Evolutionary conservation across 2,888 invertebrate species (phyloP), one percentile per base, ranked within the genome.

Genomic region (Troides oblongomaculatus): DNA sequence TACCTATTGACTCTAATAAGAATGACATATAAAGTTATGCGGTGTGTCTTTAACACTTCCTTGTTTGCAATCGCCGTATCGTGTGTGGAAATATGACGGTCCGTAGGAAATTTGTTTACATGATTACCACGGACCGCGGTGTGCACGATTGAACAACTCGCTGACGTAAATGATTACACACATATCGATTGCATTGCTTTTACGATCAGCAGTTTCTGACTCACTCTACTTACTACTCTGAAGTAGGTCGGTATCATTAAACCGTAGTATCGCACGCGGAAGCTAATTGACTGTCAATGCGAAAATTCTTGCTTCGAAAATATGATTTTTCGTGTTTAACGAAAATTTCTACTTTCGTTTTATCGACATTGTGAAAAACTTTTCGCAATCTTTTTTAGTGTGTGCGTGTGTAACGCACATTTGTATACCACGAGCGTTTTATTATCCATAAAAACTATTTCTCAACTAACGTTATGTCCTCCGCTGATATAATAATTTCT

Each of bases 141-240:
- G 84, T 84, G 86, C 84, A 84, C 86, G 85, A 88, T 84, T 84
- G 84, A 87, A 82, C 83, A 84, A 74, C 73, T 76, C 76, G 76
- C 83, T 90, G 89, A 90, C 90, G 90, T 85, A 89, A 86, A 78
- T 77, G 56, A 61, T 62, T 65, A 78, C 76, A 77, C 72, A 80
- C 82, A 85, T 88, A 89, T 90, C 90, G 88, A 89, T 89, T 88
- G 87, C 82, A 89, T 87, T 87, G 85, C 80, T 81, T 84, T 74
- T 67, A 68, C 71, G 65, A 72, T 74, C 63, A 57, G 50, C 56
- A 36, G 59, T 70, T 64, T 61, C 67, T 70, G 64, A 66, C 63
- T 66, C 70, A 66, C 63, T 66, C 63, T 70, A 70, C 61, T 67
- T 70, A 70, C 64, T 57, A 43, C 56, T 46, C 17, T 57, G 43